A percentile compares a stretch with the other conserved stretches of the same genome.
phyloP scores from a whole-genome alignment of 1,140 invertebrate genomes.

The Solen grandis region DNA sequence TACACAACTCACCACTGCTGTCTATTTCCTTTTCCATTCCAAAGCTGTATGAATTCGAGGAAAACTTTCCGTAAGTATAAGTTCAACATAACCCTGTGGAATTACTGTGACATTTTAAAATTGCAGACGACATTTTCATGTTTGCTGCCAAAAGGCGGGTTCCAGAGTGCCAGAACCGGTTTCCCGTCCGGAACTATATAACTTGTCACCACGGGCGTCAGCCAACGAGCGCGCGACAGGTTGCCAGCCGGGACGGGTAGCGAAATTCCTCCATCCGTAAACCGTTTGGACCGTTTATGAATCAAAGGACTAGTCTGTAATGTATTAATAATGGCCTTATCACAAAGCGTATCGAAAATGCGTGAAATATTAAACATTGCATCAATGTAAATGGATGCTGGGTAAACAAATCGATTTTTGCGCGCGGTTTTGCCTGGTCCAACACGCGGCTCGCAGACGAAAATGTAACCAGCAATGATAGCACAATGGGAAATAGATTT shows the following conservation, averaged over 20 bases:
- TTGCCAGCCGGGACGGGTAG: conserved; percentile 2
- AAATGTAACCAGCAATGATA: too few relatives aligned
- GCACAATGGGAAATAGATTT: too few relatives aligned
- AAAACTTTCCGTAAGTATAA: too few relatives aligned
- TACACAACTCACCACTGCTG: too few relatives aligned
- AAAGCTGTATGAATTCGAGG: too few relatives aligned
- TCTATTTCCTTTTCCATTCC: too few relatives aligned
- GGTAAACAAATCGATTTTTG: conserved; percentile 22
- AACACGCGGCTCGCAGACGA: neutral
- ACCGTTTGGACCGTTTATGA: neutral
- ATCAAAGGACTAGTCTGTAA: conserved; percentile 17
- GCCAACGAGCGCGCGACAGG: conserved; percentile 43
- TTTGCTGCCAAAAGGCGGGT: too few relatives aligned
- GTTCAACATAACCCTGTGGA: too few relatives aligned
- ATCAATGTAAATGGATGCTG: conserved; percentile 21
- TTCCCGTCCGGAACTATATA: conserved; percentile 22
- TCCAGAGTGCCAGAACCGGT: too few relatives aligned
- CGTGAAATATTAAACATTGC: conserved; percentile 55
- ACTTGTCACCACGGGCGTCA: conserved; percentile 24
- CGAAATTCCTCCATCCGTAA: too few relatives aligned
- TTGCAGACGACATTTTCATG: too few relatives aligned
- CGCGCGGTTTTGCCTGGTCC: neutral
- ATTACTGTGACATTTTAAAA: too few relatives aligned
- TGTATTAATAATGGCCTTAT: conserved; percentile 51
- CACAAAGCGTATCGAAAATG: conserved; percentile 40